Percentiles rank a stretch among this genome's conserved stretches.
Conservation (phyloP, 1,140 invertebrate species). For the Telenomus remus region DNA sequence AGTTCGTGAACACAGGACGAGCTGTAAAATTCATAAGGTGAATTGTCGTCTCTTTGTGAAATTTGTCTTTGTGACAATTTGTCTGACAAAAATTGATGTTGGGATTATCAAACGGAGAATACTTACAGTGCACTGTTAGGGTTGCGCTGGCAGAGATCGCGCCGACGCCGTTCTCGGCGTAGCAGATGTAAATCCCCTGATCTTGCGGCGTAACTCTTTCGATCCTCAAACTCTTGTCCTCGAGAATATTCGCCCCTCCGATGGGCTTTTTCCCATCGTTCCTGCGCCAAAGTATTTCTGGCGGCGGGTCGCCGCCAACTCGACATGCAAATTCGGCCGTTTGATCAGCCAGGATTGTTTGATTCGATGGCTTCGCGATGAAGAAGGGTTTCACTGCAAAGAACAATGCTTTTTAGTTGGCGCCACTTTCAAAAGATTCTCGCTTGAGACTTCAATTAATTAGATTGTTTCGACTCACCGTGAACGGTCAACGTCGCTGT, state of each 20-base stretch:
- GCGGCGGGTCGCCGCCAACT: constrained; percentile 92
- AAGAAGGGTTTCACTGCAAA: constrained; percentile 92
- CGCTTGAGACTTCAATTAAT: constrained; percentile 5
- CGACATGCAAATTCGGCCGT: constrained; percentile 91
- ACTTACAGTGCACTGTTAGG: constrained; percentile 86
- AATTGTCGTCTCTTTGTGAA: constrained; percentile 14
- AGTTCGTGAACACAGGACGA: constrained; percentile 85
- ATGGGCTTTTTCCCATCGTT: constrained; percentile 89
- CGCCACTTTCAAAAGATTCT: not conserved
- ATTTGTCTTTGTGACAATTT: not conserved
- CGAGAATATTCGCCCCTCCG: constrained; percentile 82
- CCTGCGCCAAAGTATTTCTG: constrained; percentile 91
- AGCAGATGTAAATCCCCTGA: constrained; percentile 88
- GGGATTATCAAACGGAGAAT: not conserved
- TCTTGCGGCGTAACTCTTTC: constrained; percentile 84
- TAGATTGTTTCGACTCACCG: constrained; percentile 76
- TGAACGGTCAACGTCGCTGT: constrained; percentile 88
- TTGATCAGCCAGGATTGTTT: constrained; percentile 86
- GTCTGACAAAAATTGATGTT: not conserved
- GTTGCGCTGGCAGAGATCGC: constrained; percentile 83
- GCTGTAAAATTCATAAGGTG: constrained; percentile 74
- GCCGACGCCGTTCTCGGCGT: constrained; percentile 87
- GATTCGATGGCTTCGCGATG: constrained; percentile 87
- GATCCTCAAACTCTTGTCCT: constrained; percentile 85
- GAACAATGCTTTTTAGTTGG: constrained; percentile 37